Evolutionary conservation across 2,797 vertebrate species (phyloP).

Genomic region (Arrhamphus sclerolepis): DNA sequence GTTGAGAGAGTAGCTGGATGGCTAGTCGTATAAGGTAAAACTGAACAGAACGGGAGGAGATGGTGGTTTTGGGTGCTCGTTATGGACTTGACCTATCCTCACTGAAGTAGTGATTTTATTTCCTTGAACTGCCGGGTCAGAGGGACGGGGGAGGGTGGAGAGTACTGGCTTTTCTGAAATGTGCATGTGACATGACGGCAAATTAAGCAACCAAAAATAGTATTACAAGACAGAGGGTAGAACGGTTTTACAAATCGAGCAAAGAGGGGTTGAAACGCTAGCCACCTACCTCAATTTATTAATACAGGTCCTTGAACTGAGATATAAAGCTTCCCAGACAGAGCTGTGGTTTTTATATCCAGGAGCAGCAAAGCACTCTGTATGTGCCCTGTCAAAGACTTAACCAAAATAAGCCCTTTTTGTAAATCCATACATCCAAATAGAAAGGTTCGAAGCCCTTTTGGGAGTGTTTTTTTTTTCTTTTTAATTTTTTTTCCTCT

Average conservation of each 20-base stretch:
- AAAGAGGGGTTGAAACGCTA: slow-evolving; percentile 79
- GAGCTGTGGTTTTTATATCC: slow-evolving; percentile 77
- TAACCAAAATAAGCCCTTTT: slow-evolving; percentile 72
- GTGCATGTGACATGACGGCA: slow-evolving; percentile 60
- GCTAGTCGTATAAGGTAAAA: slow-evolving; percentile 50
- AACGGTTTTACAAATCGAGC: slow-evolving; percentile 73
- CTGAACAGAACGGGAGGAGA: slow-evolving; percentile 14
- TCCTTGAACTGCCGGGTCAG: slow-evolving; percentile 77
- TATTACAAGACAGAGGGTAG: slow-evolving; percentile 66
- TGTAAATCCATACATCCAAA: slow-evolving; percentile 84
- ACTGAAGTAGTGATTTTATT: slow-evolving; percentile 80
- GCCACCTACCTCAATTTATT: slow-evolving; percentile 89
- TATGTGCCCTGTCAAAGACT: slow-evolving; percentile 78
- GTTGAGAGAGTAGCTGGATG: slow-evolving; percentile 50
- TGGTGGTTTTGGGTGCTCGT: slow-evolving; percentile 53
- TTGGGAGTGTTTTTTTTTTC: slow-evolving; percentile 64
- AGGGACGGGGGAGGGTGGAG: slow-evolving; percentile 30
- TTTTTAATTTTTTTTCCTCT: slow-evolving; percentile 44
- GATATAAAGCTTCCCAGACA: slow-evolving; percentile 74
- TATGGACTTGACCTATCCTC: slow-evolving; percentile 81
- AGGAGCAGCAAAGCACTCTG: slow-evolving; percentile 70
- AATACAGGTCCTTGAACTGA: slow-evolving; percentile 83
- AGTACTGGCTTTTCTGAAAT: slow-evolving; percentile 67
- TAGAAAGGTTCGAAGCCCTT: slow-evolving; percentile 73
- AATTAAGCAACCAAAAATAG: slow-evolving; percentile 61